Evolutionary conservation across 2,797 vertebrate genomes (phyloP), one percentile per base, ranked within the genome.

Genomic region (Chelmon rostratus): DNA sequence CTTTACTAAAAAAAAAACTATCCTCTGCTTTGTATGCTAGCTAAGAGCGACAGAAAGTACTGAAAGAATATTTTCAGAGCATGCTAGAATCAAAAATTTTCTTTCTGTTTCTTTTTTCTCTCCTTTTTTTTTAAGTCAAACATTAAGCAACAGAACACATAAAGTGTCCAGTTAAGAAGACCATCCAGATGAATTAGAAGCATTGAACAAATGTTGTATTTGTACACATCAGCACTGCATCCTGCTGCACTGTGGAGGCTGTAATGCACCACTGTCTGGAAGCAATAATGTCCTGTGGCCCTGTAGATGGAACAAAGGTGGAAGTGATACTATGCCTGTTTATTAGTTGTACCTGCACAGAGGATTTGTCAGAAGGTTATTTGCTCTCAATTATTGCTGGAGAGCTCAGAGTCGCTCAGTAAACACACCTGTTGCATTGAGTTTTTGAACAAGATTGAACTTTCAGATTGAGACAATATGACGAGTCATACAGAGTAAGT

Each of bases 301-400:
- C 23, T 50, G 53, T 11, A 31, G 37, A 58, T 31, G 8, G n/a
- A 53, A 54, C n/a, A 65, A 44, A 18, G 19, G 21, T 40, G 49
- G 49, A 75, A 58, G 31, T 63, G 40, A 58, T 33, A 63, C 61
- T 28, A 42, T 25, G n/a, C 58, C 23, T 68, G 67, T 57, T 76
- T 77, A 53, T 73, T 38, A 69, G 47, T 25, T 64, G 31, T 8
- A 54, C 35, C 11, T 18, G 38, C 18, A 58, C 6, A 71, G 2
- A 58, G 42, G 33, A 21, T 25, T 71, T 62, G 66, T 44, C 19
- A 11, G n/a, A 57, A 66, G 54, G 5, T 15, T 33, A 21, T 79
- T 65, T 52, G 35, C 56, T 73, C 9, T 54, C 12, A 52, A 0
- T 50, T 44, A 47, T 28, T 57, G n/a, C 10, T 8, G 13, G 2